A percentile compares a stretch with the other conserved stretches of the same genome.
These are phyloP conservation scores for Actinia equina DNA, from an alignment of 64 coral and sea anemone species.

Conservation along the genomic window DNA sequence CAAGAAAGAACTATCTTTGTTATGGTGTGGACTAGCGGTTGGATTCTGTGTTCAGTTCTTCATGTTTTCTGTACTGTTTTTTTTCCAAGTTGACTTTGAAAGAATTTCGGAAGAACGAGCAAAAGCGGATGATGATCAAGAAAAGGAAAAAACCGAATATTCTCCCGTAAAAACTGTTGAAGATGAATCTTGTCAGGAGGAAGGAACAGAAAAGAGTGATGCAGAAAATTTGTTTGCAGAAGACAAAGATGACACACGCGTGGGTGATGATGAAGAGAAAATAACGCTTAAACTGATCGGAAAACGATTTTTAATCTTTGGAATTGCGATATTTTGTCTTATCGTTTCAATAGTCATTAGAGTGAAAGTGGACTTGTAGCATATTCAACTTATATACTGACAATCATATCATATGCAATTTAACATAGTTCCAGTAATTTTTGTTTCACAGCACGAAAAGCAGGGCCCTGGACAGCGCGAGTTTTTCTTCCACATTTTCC, in stretches of 20 bases:
- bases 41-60: background rate
- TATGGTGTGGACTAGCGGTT: background rate
- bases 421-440: too few relatives aligned
- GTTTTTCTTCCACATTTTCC: too few relatives aligned
- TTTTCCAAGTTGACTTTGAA: background rate
- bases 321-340: background rate
- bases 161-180: background rate
- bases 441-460: too few relatives aligned
- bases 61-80: background rate
- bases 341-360: background rate
- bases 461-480: too few relatives aligned
- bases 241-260: background rate
- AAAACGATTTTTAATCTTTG: conserved; percentile 7
- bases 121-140: background rate
- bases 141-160: background rate
- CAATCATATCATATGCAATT: too few relatives aligned
- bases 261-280: background rate
- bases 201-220: background rate
- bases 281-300: background rate
- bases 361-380: background rate
- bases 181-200: background rate
- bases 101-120: background rate
- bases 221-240: background rate
- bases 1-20: background rate
- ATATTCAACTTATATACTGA: too few relatives aligned